Conservation (phyloP, 2,113 vertebrate species). For the Amia ocellicauda region DNA sequence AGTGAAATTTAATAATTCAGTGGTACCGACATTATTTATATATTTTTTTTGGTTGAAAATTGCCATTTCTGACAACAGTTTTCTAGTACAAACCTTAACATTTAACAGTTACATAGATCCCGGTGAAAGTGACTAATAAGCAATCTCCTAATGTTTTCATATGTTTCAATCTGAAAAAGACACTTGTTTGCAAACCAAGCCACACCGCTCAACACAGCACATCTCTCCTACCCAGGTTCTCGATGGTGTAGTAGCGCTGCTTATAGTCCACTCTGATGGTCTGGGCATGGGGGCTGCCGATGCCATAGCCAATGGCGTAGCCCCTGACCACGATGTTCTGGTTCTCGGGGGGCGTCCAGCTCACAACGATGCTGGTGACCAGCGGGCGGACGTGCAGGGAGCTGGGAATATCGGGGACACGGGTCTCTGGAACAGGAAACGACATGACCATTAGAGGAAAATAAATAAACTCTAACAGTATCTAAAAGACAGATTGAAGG, state of each 20-base stretch:
- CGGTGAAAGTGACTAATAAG: no score
- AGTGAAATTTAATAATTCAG: no score
- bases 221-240: conserved; percentile 82
- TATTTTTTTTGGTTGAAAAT: no score
- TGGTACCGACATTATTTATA: no score
- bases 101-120: no score
- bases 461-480: no score
- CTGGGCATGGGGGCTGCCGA: conserved; percentile 93
- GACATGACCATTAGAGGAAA: neutral
- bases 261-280: conserved; percentile 97
- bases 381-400: conserved; percentile 91
- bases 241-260: conserved; percentile 95
- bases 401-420: conserved; percentile 90
- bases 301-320: conserved; percentile 89
- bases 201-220: neutral
- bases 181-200: no score
- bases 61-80: no score
- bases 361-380: conserved; percentile 93
- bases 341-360: conserved; percentile 96
- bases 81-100: no score
- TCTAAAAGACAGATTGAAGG: no score
- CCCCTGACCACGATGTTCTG: conserved; percentile 95
- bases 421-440: conserved; percentile 68
- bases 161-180: no score
- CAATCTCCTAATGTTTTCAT: no score